A percentile compares a stretch with the other conserved stretches of the same genome.
These are phyloP conservation scores for Galbula dea DNA, from an alignment of 2,113 vertebrate genomes.

Conservation along the genomic window DNA sequence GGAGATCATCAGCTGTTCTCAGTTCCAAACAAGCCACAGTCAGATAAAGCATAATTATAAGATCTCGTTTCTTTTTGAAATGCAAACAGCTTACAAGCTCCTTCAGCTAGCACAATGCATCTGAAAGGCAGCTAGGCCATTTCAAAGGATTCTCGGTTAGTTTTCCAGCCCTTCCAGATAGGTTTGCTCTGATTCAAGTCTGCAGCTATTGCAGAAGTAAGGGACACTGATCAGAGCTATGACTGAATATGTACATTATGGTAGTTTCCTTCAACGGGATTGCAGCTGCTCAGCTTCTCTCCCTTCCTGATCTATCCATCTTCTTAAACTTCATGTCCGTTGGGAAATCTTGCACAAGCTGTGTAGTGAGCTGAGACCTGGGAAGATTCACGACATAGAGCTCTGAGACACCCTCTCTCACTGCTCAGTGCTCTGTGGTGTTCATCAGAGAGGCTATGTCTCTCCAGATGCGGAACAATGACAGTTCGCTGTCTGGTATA, in stretches of 20 bases:
- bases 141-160: background rate
- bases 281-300: background rate
- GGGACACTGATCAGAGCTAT: background rate
- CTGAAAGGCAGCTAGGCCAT: background rate
- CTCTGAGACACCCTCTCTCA: background rate
- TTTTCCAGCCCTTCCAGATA: background rate
- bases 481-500: background rate
- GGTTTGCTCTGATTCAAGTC: background rate
- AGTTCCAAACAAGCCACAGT: background rate
- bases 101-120: background rate
- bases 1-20: background rate
- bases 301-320: background rate
- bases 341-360: background rate
- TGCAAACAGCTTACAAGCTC: background rate
- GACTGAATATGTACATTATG: background rate
- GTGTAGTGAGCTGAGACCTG: background rate
- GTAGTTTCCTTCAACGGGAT: background rate
- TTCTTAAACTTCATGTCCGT: background rate
- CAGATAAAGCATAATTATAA: background rate
- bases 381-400: background rate
- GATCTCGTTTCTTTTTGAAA: constrained; percentile 22
- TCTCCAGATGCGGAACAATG: background rate
- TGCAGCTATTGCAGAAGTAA: background rate
- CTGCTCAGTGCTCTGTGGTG: background rate
- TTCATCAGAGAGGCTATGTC: background rate